Evolutionary conservation across 1,140 invertebrate species (phyloP), one percentile per base, ranked within the genome.

Genomic region (Ostrea edulis): DNA sequence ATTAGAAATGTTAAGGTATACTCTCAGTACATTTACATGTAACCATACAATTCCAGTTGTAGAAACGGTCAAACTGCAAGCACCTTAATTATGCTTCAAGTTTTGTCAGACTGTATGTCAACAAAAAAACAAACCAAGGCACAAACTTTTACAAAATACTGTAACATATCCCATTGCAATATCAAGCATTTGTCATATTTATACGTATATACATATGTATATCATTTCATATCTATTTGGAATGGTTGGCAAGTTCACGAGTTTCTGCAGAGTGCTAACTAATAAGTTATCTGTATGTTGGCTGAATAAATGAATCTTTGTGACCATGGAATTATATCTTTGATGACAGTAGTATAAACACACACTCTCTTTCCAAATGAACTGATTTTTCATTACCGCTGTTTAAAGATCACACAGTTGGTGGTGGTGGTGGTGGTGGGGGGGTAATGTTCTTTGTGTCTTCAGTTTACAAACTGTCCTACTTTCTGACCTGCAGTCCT

Each of bases 401-500:
- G 55, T 62, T n/a, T 62, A 1, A 62, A 62, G 55, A n/a, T 17
- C 7, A n/a, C 55, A 17, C 55, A 3, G n/a, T 62, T 17, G 12
- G 5, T 20, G 2, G 0, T 7, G 55, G 17, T 0, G 9, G 54
- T 9, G 53, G 53, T 5, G 53, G 53, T 8, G 53, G 53, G 53
- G 53, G 11, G 53, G 7, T 58, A n/a, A 44, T 62, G 55, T 20
- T n/a, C 14, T 62, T 62, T 62, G 55, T 62, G 20, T 62, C 17
- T n/a, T 62, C 55, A n/a, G 55, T 17, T 20, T 11, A 25, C 22
- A 17, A 2, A 52, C 90, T 88, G 29, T 29, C 29, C 68, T 77
- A 93, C 84, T 93, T 94, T 14, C 93, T 93, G 44, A 95, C 93
- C 71, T 94, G 93, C 17, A 95, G 77, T 54, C 95, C 95, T 88